Percentiles rank a stretch among this genome's conserved stretches.
Evolutionary conservation across 2,888 invertebrate species (phyloP).

Genomic region (Bellardia bayeri): DNA sequence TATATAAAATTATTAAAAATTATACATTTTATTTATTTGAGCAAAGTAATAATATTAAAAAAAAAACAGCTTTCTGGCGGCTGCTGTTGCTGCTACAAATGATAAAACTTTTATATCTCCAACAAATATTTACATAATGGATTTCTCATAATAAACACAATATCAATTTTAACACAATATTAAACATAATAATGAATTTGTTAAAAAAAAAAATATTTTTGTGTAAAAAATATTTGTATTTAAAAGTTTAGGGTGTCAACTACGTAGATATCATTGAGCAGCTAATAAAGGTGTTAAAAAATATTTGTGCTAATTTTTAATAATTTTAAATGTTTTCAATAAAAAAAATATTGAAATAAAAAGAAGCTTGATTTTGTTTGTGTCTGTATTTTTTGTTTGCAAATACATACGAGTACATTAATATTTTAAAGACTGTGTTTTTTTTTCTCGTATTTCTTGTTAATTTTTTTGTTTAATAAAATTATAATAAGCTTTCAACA

Average conservation of each 20-base stretch:
- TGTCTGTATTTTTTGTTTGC: too few relatives aligned
- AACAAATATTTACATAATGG: constrained; percentile 28
- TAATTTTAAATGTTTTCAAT: background rate
- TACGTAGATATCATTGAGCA: constrained; percentile 29
- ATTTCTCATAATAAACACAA: constrained; percentile 12
- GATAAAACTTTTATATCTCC: background rate
- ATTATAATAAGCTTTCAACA: too few relatives aligned
- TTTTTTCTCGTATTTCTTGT: too few relatives aligned
- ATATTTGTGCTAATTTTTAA: constrained; percentile 32
- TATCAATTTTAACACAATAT: constrained; percentile 15
- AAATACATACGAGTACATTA: too few relatives aligned
- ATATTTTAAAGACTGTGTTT: too few relatives aligned
- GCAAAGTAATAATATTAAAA: background rate
- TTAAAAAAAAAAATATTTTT: background rate
- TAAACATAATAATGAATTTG: background rate
- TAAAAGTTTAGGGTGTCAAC: constrained; percentile 33
- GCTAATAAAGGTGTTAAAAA: constrained; percentile 47
- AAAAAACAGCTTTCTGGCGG: background rate
- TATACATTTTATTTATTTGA: background rate
- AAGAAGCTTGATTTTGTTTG: too few relatives aligned
- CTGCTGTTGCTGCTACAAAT: background rate
- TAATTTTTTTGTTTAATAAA: too few relatives aligned
- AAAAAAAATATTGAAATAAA: background rate
- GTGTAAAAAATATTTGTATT: background rate
- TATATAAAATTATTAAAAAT: background rate